Base-by-base conservation (phyloP, 2,797 vertebrate species). In the Gadopsis bispinosus region DNA sequence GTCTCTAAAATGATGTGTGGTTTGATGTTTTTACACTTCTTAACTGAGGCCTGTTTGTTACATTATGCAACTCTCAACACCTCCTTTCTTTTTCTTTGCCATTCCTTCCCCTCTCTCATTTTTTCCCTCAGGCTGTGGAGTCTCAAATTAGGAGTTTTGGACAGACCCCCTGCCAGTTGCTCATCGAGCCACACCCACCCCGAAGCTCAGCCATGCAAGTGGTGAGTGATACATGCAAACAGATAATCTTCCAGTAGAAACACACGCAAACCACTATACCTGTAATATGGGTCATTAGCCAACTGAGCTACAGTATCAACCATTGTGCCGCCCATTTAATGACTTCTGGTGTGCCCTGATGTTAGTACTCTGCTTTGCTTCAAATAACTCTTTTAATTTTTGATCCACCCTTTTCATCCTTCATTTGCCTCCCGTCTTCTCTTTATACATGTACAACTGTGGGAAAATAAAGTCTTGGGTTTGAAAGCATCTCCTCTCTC, bases 71-170 rank as follows among this genome's bases (percentile, higher is more conserved):
- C 3, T 41, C 45, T 5, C 51, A n/a, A 69, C 7, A 41, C 3
- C 5, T 10, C 10, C 1, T 48, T 11, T 48, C 6, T n/a, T 47
- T 17, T 19, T 56, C 9, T 70, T n/a, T 69, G 3, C 20, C 19
- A 11, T 33, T 33, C 22, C 19, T 59, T 58, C 1, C 1, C 5
- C 14, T 29, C 13, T 22, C 13, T 64, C 10, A 45, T 2, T 53
- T 11, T 41, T 47, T 14, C 69, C 51, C 47, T 51, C 92, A 99
- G 98, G 98, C 97, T 77, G 97, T 98, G 31, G 98, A 99, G 95
- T 96, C 97, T 94, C 98, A 99, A 92, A 98, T 99, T 86, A 96
- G 97, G 90, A 98, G 98, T 92, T 99, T 99, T 91, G 98, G 98
- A 93, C 98, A 99, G 95, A 99, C 97, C 45, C 97, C 98, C 81